Evolutionary conservation across 1,140 invertebrate genomes (phyloP), one percentile per base, ranked within the genome.

Genomic region (Calephelis virginiensis): DNA sequence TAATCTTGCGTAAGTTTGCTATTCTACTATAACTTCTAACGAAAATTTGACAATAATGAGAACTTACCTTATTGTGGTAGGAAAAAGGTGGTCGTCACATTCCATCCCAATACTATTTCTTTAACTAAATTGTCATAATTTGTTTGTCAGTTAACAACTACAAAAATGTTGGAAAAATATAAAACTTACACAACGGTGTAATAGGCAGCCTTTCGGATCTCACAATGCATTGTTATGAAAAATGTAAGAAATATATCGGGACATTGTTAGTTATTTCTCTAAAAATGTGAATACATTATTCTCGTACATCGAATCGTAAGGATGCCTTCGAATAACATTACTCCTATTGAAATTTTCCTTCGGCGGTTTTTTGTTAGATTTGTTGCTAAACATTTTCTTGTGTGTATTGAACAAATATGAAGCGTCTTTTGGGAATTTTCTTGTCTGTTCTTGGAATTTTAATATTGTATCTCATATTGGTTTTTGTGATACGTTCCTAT

Each of bases 151-250:
- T 43, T 43, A 43, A 43, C 1, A 43, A 9, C 40, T 43, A 5
- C 6, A 43, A 9, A 8, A 43, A 9, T 8, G 40, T 5, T 43
- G 40, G 1, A n/a, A n/a, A 49, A 49, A 49, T 14, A 56, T 28
- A 56, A 11, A 37, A 37, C 5, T 56, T 56, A 37, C 17, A 37
- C 14, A 12, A 12, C 53, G 53, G 53, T 56, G 53, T 28, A 37
- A 56, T 17, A 37, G 10, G 28, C 28, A 12, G 14, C 17, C 53
- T 8, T 12, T 9, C 14, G 53, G 53, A 53, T 14, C 10, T 17
- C 50, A 56, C 53, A 56, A 56, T 56, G 53, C 53, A 17, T 56
- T 56, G 53, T 56, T 56, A 56, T 37, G 53, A 56, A 56, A 56
- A 56, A 56, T 56, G 28, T 56, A 7, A 56, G 28, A 56, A 56